Evolutionary conservation across 2,888 invertebrate species (phyloP).

Genomic region (Syrphus vitripennis): DNA sequence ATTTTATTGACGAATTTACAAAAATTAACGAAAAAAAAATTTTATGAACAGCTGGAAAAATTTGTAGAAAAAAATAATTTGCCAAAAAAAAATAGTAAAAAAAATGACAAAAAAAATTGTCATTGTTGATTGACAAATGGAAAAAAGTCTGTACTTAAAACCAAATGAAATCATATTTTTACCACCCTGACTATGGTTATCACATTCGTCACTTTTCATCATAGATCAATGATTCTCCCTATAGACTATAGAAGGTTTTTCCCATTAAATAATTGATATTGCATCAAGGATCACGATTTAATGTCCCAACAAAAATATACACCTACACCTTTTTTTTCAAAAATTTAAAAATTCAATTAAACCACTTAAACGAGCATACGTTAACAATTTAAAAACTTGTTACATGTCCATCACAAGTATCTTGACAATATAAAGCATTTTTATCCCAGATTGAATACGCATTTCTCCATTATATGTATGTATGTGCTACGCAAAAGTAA

Average conservation of each 20-base stretch:
- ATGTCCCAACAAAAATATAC: too few relatives aligned
- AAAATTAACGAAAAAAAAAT: too few relatives aligned
- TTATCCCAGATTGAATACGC: not conserved
- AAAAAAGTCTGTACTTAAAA: too few relatives aligned
- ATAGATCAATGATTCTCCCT: not conserved
- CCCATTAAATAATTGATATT: not conserved
- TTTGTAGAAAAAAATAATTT: too few relatives aligned
- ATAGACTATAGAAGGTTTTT: not conserved
- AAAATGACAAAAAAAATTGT: too few relatives aligned
- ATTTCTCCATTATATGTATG: not conserved
- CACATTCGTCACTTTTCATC: not conserved
- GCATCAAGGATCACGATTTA: not conserved
- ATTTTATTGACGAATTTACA: too few relatives aligned
- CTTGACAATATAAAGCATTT: constrained; percentile 12
- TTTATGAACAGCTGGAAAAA: too few relatives aligned
- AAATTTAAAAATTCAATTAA: not conserved
- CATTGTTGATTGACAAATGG: too few relatives aligned
- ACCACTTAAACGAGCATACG: not conserved
- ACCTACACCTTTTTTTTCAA: not conserved
- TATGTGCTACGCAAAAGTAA: not conserved
- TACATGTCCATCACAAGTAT: constrained; percentile 11
- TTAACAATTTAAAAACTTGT: constrained; percentile 29
- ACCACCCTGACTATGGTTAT: too few relatives aligned
- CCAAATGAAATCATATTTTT: too few relatives aligned
- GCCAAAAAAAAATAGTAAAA: too few relatives aligned